Evolutionary conservation across 2,888 invertebrate genomes (phyloP).

Genomic region (Oscheius sp.): DNA sequence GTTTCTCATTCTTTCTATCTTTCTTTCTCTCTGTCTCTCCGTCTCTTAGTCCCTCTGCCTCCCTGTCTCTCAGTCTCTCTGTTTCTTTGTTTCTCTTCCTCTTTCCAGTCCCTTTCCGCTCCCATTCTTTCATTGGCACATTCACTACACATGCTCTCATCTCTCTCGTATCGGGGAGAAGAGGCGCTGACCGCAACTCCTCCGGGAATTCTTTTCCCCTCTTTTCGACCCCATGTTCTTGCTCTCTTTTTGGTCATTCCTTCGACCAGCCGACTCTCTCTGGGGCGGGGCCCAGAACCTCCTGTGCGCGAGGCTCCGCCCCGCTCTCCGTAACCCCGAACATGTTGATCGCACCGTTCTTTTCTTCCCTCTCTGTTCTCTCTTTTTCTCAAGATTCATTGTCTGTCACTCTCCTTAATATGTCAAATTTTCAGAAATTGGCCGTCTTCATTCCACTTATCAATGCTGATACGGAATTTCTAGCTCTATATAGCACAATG

Average conservation of each 20-base stretch:
- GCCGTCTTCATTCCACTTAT: not conserved
- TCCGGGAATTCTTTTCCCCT: not conserved
- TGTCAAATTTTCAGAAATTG: not conserved
- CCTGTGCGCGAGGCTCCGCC: no score
- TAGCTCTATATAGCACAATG: conserved; percentile 2
- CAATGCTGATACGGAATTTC: conserved; percentile 15
- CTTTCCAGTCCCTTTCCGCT: conserved; percentile 1
- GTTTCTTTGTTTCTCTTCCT: not conserved
- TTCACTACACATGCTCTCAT: conserved; percentile 14
- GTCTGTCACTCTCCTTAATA: not conserved
- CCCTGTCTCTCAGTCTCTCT: not conserved
- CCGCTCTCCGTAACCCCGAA: conserved; percentile 18
- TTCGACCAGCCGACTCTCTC: no score
- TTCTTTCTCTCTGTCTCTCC: no score
- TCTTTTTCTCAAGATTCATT: conserved; percentile 3
- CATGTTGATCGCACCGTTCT: conserved; percentile 13
- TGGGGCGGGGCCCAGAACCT: no score
- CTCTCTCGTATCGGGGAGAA: not conserved
- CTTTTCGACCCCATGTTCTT: conserved; percentile 7
- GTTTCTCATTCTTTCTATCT: no score
- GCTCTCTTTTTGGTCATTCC: conserved; percentile 8
- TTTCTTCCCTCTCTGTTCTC: not conserved
- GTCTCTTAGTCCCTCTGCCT: not conserved
- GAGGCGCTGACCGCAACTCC: not conserved
- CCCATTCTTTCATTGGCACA: conserved; percentile 6